Evolutionary conservation across 1,140 invertebrate species (phyloP), one percentile per base, ranked within the genome.

Genomic region (Belonocnema kinseyi): DNA sequence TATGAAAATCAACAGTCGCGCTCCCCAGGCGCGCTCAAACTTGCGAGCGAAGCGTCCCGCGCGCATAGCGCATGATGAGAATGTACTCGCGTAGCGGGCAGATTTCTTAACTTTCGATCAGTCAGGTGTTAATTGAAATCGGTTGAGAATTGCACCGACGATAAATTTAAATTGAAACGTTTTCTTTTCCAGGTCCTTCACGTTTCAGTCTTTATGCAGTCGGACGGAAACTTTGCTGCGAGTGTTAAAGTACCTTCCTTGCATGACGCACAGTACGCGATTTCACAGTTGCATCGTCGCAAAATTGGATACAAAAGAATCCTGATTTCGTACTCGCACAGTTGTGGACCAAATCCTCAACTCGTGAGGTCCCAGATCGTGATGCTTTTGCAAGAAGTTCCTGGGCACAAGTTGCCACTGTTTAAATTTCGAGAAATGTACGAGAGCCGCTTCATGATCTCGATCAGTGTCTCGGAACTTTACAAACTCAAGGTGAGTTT

Each of bases 361-460:
- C 92, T 94, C 56, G 88, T 96, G 17, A 94, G 94, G 53, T 93
- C 93, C n/a, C 93, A 94, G 86, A 93, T 94, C 53, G 92, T 94
- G 16, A 92, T 93, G 83, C 82, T 94, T 46, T 80, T 94, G 21
- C 93, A 94, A 90, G 93, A 97, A 87, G 95, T 96, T 52, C 96
- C 96, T 58, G 94, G 94, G 2, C 93, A 95, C 85, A 93, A 93
- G 80, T 91, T 98, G 78, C 96, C 96, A 3, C 92, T 98, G 46
- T 97, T 97, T 86, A 96, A 96, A 89, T 97, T 98, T 82, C 94
- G 96, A 74, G 96, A 97, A 89, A 92, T 97, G 80, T 96, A 96
- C 88, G 96, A 97, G 89, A 95, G 94, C 82, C 94, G 96, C 76
- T 97, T 95, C 85, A 94, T 96, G 88, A 94, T 94, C 58, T 94